Conservation (phyloP, 2,888 invertebrate genomes). For the Hermaeophaga mercurialis region DNA sequence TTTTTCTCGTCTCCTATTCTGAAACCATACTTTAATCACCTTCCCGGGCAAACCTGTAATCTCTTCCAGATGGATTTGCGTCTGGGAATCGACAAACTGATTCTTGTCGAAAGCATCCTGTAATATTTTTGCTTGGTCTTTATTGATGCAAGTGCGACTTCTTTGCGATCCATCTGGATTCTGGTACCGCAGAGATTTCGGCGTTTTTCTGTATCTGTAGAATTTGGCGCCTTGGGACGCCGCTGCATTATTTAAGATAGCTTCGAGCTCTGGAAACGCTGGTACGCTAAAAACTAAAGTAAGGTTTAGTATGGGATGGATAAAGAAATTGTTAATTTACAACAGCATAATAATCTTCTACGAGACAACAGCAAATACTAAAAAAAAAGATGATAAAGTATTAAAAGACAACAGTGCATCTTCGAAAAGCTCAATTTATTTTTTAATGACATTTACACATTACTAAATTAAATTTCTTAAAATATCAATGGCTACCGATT, state of each 20-base stretch:
- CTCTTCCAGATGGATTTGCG: slow-evolving; percentile 26
- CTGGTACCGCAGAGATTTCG: slow-evolving; percentile 23
- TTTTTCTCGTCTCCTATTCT: slow-evolving; percentile 32
- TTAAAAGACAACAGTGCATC: too few relatives aligned
- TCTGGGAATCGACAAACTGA: slow-evolving; percentile 28
- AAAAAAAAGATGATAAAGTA: too few relatives aligned
- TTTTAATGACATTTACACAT: too few relatives aligned
- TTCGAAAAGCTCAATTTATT: too few relatives aligned
- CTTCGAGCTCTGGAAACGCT: slow-evolving; percentile 24
- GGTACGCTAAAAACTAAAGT: slow-evolving; percentile 27
- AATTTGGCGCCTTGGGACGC: slow-evolving; percentile 21
- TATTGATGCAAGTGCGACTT: slow-evolving; percentile 32
- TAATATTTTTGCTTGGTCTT: slow-evolving; percentile 29
- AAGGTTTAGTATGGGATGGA: slow-evolving; percentile 18
- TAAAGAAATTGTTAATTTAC: too few relatives aligned
- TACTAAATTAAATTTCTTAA: too few relatives aligned
- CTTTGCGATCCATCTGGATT: slow-evolving; percentile 20
- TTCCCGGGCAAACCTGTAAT: slow-evolving; percentile 29
- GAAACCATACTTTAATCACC: slow-evolving; percentile 36
- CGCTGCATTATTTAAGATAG: slow-evolving; percentile 9
- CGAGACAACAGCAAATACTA: too few relatives aligned
- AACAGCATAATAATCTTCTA: too few relatives aligned
- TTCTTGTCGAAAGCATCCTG: slow-evolving; percentile 32
- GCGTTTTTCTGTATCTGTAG: slow-evolving; percentile 30
- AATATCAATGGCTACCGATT: too few relatives aligned